These are phyloP conservation scores for Neodiprion lecontei DNA, from an alignment of 1,140 invertebrate genomes.

Conservation along the genomic window DNA sequence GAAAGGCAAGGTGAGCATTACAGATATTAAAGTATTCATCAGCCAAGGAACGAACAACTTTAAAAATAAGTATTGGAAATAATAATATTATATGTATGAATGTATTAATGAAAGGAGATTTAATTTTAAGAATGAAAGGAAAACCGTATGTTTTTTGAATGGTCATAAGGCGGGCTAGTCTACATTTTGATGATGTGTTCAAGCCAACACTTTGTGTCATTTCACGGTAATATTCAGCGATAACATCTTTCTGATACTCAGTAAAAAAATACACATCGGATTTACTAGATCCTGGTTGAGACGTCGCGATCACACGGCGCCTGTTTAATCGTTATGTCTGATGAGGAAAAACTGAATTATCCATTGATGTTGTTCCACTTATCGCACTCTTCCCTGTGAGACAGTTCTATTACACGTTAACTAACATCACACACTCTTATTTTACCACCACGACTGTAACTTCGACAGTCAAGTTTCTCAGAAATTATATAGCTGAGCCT, in stretches of 20 bases:
- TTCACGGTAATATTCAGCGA: not conserved
- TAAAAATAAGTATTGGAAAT: too few species aligned
- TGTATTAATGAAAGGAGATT: not conserved
- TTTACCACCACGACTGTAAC: conserved; percentile 18
- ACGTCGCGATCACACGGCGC: not conserved
- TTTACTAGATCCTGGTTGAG: not conserved
- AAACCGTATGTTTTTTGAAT: conserved; percentile 50
- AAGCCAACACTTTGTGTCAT: not conserved
- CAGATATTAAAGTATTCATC: too few species aligned
- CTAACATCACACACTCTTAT: conserved; percentile 1
- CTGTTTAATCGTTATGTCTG: too few species aligned
- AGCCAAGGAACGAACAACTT: too few species aligned
- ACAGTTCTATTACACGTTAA: conserved; percentile 11
- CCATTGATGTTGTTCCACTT: conserved; percentile 12
- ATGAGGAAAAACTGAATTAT: not conserved
- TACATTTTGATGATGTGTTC: conserved; percentile 41
- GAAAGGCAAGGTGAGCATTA: too few species aligned
- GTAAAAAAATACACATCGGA: not conserved
- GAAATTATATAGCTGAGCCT: conserved; percentile 6
- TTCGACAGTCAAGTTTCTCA: conserved; percentile 15
- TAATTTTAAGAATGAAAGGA: conserved; percentile 9
- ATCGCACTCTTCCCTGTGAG: conserved; percentile 28
- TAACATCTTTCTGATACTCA: not conserved
- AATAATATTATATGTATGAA: too few species aligned
- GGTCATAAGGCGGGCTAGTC: conserved; percentile 40